Conservation (phyloP, 2,888 invertebrate species). For the Periphyllus acericola region DNA sequence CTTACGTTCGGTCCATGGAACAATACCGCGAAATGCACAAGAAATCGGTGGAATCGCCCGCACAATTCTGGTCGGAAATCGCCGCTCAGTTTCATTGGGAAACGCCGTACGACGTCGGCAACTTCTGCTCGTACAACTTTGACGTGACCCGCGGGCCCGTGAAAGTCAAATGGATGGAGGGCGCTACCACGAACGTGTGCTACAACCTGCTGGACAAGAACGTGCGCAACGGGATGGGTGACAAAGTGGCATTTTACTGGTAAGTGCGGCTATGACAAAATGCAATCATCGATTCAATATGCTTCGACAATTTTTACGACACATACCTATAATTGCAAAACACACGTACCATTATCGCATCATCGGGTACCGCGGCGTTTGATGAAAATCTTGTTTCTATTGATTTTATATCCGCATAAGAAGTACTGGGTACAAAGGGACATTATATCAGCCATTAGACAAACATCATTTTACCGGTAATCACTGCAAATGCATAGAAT, state of each 20-base stretch:
- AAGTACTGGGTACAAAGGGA: too few relatives aligned
- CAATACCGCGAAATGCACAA: slow-evolving; percentile 86
- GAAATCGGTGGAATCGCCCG: slow-evolving; percentile 87
- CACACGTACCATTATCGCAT: too few relatives aligned
- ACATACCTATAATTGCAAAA: too few relatives aligned
- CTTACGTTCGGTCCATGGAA: slow-evolving; percentile 77
- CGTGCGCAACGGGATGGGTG: slow-evolving; percentile 87
- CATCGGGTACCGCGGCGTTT: too few relatives aligned
- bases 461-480: too few relatives aligned
- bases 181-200: slow-evolving; percentile 92
- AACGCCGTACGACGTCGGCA: slow-evolving; percentile 77
- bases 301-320: too few relatives aligned
- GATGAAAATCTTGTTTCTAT: too few relatives aligned
- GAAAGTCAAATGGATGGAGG: slow-evolving; percentile 94
- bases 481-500: too few relatives aligned
- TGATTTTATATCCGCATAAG: too few relatives aligned
- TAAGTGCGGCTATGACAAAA: slow-evolving; percentile 70
- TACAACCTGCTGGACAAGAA: slow-evolving; percentile 95
- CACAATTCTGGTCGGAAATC: slow-evolving; percentile 91
- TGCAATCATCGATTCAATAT: too few relatives aligned
- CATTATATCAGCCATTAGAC: too few relatives aligned
- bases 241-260: slow-evolving; percentile 95
- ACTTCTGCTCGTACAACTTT: slow-evolving; percentile 91
- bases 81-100: slow-evolving; percentile 96
- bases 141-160: slow-evolving; percentile 88